Conservation (phyloP, 2,888 invertebrate species). For the Eumacrocentrus americanus region DNA sequence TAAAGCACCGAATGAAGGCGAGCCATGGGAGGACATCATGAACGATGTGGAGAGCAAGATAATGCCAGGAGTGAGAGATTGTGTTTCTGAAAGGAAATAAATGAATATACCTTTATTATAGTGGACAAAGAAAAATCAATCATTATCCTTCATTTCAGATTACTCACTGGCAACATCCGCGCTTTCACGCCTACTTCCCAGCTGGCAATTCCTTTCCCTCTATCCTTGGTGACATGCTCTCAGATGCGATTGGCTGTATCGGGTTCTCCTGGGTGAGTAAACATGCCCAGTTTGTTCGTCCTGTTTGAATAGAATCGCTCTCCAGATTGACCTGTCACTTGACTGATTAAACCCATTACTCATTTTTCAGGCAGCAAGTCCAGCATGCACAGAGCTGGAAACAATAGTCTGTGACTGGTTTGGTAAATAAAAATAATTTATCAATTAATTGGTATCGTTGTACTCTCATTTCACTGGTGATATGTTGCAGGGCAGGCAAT, state of each 20-base stretch:
- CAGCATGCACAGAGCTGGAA: constrained; percentile 84
- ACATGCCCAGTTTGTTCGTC: too few species aligned
- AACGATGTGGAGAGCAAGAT: constrained; percentile 87
- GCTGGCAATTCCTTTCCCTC: constrained; percentile 97
- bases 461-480: too few species aligned
- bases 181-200: constrained; percentile 99
- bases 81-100: too few species aligned
- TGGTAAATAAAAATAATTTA: too few species aligned
- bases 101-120: too few species aligned
- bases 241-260: constrained; percentile 94
- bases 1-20: constrained; percentile 82
- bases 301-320: too few species aligned
- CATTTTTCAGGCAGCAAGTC: constrained; percentile 75
- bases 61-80: constrained; percentile 82
- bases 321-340: too few species aligned
- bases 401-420: constrained; percentile 85
- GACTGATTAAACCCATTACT: too few species aligned
- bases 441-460: too few species aligned
- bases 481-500: constrained; percentile 76
- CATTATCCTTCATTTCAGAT: constrained; percentile 37
- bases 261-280: constrained; percentile 85
- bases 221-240: constrained; percentile 95
- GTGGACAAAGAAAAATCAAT: too few species aligned
- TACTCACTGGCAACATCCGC: constrained; percentile 99
- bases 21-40: constrained; percentile 89